Evolutionary conservation across 2,113 vertebrate species (phyloP), one percentile per base, ranked within the genome.

Genomic region (Accipiter virgatus): DNA sequence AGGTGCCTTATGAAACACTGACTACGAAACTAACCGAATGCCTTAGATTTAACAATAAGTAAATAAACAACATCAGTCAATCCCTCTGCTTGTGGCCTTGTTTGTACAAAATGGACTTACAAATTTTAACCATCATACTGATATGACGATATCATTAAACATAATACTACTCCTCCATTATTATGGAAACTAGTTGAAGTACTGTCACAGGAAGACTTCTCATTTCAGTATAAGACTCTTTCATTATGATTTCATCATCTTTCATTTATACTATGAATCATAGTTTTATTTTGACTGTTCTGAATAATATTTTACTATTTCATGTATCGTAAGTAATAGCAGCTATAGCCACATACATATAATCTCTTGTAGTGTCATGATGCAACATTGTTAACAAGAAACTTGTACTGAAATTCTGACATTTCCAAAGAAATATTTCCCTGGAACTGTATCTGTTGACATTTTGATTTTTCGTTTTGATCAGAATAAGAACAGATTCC

Each of bases 401-500:
- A 67, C 26, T 83, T 50, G 13, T 82, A 56, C 20, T 62, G 55
- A 88, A 95, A 90, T 92, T 78, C 82, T 90, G 79, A 80, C 43
- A 83, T 83, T 94, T 95, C 29, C 18, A 67, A 73, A 88, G 12
- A 82, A 83, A 81, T n/a, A 52, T 34, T 92, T 88, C 12, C 26
- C 29, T 62, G 14, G 13, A 90, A 92, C 7, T 70, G 9, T 53
- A n/a, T 38, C 34, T 59, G 7, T 26, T 86, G 67, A 68, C 42
- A 45, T 88, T 96, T 93, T 11, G 9, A 36, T 70, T 86, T 93
- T 92, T 92, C 16, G 50, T 90, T 95, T 82, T 91, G 87, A 75
- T 78, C 31, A 63, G 67, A 91, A 65, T n/a, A 78, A 62, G 22
- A 88, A 55, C 34, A 88, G 36, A 66, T 73, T 93, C 23, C 36